Evolutionary conservation across 2,797 vertebrate species (phyloP), one percentile per base, ranked within the genome.

Genomic region (Megalops cyprinoides): DNA sequence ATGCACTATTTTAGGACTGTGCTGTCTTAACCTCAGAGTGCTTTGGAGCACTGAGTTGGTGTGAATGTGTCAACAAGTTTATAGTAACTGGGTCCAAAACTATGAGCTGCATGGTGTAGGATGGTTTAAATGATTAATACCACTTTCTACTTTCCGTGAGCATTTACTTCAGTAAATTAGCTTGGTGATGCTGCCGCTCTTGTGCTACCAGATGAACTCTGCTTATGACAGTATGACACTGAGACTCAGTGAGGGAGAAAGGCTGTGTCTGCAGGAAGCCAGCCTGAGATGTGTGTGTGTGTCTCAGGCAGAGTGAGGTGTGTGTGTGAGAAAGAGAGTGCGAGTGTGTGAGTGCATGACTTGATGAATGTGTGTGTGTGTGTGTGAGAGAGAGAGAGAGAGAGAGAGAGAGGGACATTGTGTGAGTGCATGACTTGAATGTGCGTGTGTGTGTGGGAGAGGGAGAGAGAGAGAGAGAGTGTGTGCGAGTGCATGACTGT

Each of bases 291-390:
- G 7, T 28, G 56, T 18, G 62, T 53, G 34, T 39, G 34, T 42
- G 49, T 7, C 56, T 60, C n/a, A 23, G 55, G 3, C 1, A 1
- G 55, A 15, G 14, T 53, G 49, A 10, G 49, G 7, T 69, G 77
- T 71, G 49, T 18, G 46, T 37, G 51, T 55, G 78, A 39, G n/a
- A 28, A 53, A 28, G 25, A 14, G 46, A 53, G 60, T 8, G 4
- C 79, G 69, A 34, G 9, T n/a, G 31, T 18, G 4, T 18, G 25
- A 7, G 56, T 0, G 28, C 3, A 23, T 20, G 25, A 10, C n/a
- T n/a, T n/a, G 58, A 67, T 62, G 37, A 74, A 74, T 73, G 80
- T 60, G 76, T 78, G 67, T 49, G 44, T 2, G 34, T 49, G 44
- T 53, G 18, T 80, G 23, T 62, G 58, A 58, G 1, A 4, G 12